These are phyloP conservation scores for Tachina fera DNA, from an alignment of 2,888 invertebrate genomes.

Conservation along the genomic window DNA sequence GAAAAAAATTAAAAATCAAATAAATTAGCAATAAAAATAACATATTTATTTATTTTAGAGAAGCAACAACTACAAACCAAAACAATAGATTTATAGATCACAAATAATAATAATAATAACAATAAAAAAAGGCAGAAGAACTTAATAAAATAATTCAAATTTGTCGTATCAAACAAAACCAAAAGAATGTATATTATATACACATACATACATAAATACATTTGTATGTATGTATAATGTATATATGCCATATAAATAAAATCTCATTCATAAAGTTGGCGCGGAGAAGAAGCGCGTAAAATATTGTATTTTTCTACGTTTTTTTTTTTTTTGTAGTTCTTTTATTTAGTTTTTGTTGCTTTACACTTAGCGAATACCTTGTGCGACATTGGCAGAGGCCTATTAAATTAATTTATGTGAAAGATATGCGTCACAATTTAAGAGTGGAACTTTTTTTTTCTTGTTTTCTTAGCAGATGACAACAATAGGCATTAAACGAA, in stretches of 20 bases:
- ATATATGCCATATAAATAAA: not conserved
- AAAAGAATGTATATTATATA: not conserved
- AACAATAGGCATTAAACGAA: not conserved
- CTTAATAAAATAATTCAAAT: constrained; percentile 25
- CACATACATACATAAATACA: not conserved
- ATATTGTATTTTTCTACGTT: constrained; percentile 4
- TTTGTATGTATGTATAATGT: no score
- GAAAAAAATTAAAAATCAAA: constrained; percentile 15
- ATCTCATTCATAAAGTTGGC: constrained; percentile 45
- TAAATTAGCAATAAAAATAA: constrained; percentile 48
- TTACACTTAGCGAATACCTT: constrained; percentile 28
- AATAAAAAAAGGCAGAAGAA: constrained; percentile 18
- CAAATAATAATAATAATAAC: not conserved
- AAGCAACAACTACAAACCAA: constrained; percentile 14
- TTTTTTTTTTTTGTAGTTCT: constrained; percentile 1
- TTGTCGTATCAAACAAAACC: constrained; percentile 3
- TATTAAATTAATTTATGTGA: constrained; percentile 47
- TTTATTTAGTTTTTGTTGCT: constrained; percentile 4
- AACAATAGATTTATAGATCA: constrained; percentile 34
- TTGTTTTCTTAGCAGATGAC: not conserved
- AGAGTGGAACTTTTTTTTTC: not conserved
- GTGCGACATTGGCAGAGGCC: constrained; percentile 46
- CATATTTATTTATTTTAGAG: constrained; percentile 2
- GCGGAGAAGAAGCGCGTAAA: constrained; percentile 44
- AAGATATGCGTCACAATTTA: constrained; percentile 43